Base-by-base conservation (phyloP, 2,888 invertebrate genomes). In the Thera obeliscata region DNA sequence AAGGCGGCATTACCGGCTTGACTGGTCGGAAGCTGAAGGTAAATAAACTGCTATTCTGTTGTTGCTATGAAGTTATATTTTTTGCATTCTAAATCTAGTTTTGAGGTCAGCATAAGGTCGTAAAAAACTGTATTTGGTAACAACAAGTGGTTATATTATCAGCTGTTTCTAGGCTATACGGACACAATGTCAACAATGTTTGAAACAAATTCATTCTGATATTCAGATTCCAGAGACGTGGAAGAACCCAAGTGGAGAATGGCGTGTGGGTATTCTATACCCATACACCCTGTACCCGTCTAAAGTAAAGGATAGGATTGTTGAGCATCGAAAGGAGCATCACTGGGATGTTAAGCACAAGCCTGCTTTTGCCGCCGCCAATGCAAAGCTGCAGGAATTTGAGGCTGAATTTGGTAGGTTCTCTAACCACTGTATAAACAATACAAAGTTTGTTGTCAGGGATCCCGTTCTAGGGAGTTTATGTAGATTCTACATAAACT, bases 21-120 rank as follows among this genome's bases (percentile, higher is more conserved):
- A 97, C 98, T 68, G 99, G 99, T 36, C 95, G 98, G 71, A 96
- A 96, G 84, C 92, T 99, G 56, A 97, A 97, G 95, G 98, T 98
- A 94, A 80, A 70, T 72, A 70, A 56, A 49, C 46, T 4, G 12
- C 2, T 61, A 66, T 46, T 52, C 8, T 61, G 22, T 46, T 63
- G 64, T 66, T 67, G 43, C 65, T 67, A 58, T 49, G 68, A 35
- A 54, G 55, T 49, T 54, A 9, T 55, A 12, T 58, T 61, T 49
- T 11, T 55, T 33, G 33, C 6, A 52, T 66, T 55, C n/a, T 67
- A 62, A 9, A 59, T 62, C 56, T 70, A 43, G 46, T 50, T 60
- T 9, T 65, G 49, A 70, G 69, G 67, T 67, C 72, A 64, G 65
- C 36, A 46, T 48, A 48, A 64, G 67, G 69, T 72, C 65, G 22